These are phyloP conservation scores for Sporophila hypoxantha DNA, from an alignment of 2,113 vertebrate genomes.

Conservation along the genomic window DNA sequence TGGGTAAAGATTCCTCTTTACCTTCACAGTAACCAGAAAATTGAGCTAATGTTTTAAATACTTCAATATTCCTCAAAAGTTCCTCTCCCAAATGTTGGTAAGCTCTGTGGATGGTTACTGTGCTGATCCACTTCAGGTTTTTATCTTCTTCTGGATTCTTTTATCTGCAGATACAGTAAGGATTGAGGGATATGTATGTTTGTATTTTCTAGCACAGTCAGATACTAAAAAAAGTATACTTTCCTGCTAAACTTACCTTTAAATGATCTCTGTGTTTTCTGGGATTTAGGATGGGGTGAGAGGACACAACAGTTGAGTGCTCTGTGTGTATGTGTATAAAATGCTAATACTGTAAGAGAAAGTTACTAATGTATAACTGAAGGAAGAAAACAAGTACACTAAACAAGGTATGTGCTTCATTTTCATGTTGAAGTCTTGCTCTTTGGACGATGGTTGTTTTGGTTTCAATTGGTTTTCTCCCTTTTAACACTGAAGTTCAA, in stretches of 20 bases:
- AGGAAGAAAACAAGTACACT: neutral
- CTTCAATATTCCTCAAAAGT: neutral
- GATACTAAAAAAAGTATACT: neutral
- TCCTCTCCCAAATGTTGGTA: neutral
- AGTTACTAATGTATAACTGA: neutral
- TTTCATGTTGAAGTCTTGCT: neutral
- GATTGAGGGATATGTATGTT: neutral
- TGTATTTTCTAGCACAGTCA: neutral
- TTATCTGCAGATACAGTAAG: neutral
- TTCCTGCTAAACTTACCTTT: neutral
- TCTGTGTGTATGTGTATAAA: neutral
- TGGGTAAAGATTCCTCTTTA: neutral
- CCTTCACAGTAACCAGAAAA: neutral
- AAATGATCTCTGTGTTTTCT: neutral
- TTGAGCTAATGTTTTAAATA: neutral
- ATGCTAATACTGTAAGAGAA: neutral
- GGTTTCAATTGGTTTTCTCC: neutral
- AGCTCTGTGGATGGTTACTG: neutral
- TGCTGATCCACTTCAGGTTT: neutral
- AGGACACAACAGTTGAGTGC: neutral
- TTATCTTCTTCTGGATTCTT: neutral
- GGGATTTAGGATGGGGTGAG: neutral
- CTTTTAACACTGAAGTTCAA: neutral
- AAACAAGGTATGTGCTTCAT: neutral
- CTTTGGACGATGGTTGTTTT: neutral